Evolutionary conservation across 2,113 vertebrate genomes (phyloP).

Genomic region (Orycteropus afer): DNA sequence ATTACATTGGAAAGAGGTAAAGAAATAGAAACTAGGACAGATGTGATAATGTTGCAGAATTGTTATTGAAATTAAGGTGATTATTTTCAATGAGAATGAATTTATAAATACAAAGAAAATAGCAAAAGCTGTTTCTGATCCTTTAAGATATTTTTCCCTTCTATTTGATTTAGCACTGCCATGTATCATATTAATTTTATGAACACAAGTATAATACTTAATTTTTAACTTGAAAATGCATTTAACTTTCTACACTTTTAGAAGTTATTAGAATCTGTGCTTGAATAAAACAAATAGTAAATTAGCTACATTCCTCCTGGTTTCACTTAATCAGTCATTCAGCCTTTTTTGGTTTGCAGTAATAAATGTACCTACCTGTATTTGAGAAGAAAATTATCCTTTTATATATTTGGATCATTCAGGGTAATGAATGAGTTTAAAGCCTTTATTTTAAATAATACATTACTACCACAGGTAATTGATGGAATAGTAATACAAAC

Average conservation of each 20-base stretch:
- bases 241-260: constrained; percentile 47
- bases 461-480: background rate
- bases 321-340: constrained; percentile 48
- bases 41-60: background rate
- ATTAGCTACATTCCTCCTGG: constrained; percentile 12
- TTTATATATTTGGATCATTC: background rate
- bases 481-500: background rate
- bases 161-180: constrained; percentile 6
- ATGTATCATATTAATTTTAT: background rate
- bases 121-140: constrained; percentile 26
- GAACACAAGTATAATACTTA: constrained; percentile 32
- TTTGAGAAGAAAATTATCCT: background rate
- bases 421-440: background rate
- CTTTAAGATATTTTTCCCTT: background rate
- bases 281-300: constrained; percentile 30
- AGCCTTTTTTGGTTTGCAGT: constrained; percentile 37
- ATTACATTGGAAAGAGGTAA: constrained; percentile 22
- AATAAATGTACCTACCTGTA: background rate
- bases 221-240: constrained; percentile 55
- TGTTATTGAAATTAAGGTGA: constrained; percentile 22
- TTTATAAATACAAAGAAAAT: constrained; percentile 48
- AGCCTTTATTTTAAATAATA: constrained; percentile 33
- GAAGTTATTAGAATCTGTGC: constrained; percentile 45
- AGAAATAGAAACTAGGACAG: background rate
- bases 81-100: constrained; percentile 47